Conservation (phyloP, 2,888 invertebrate species). For the Thelaira solivaga region DNA sequence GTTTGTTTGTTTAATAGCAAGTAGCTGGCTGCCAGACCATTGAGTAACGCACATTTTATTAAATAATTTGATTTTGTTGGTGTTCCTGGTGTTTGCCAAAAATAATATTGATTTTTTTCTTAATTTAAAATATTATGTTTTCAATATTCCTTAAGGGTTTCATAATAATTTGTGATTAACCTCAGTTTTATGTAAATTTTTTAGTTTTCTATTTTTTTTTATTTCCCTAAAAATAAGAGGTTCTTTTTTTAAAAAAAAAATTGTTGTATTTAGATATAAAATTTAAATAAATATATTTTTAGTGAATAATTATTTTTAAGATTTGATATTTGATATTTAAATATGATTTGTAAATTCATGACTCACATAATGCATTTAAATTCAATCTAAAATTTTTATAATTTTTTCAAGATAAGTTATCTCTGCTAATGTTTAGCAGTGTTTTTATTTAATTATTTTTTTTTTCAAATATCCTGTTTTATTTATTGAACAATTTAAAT, state of each 20-base stretch:
- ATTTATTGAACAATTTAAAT: slow-evolving; percentile 2
- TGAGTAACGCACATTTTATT: slow-evolving; percentile 61
- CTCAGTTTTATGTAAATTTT: slow-evolving; percentile 69
- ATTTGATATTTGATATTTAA: slow-evolving; percentile 40
- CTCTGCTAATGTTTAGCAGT: slow-evolving; percentile 18
- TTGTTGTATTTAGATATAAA: too few species aligned
- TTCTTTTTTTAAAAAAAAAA: slow-evolving; percentile 50
- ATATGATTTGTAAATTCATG: slow-evolving; percentile 53
- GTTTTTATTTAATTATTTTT: slow-evolving; percentile 52
- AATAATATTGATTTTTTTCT: slow-evolving; percentile 34
- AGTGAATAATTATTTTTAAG: too few species aligned
- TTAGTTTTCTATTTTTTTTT: slow-evolving; percentile 11
- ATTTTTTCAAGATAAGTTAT: slow-evolving; percentile 14
- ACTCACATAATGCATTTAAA: slow-evolving; percentile 61
- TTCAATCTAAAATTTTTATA: neutral
- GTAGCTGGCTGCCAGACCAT: slow-evolving; percentile 51
- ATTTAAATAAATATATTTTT: too few species aligned
- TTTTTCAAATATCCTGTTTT: slow-evolving; percentile 67
- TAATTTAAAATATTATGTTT: slow-evolving; percentile 68
- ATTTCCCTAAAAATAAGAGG: too few species aligned
- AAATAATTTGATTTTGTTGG: slow-evolving; percentile 55
- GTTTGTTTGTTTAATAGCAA: slow-evolving; percentile 51
- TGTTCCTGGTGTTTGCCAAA: slow-evolving; percentile 22
- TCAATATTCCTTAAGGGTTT: slow-evolving; percentile 59
- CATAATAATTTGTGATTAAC: slow-evolving; percentile 73